Percentiles rank a stretch among this genome's conserved stretches.
Evolutionary conservation across 2,888 invertebrate genomes (phyloP).

Genomic region (Busseola fusca): DNA sequence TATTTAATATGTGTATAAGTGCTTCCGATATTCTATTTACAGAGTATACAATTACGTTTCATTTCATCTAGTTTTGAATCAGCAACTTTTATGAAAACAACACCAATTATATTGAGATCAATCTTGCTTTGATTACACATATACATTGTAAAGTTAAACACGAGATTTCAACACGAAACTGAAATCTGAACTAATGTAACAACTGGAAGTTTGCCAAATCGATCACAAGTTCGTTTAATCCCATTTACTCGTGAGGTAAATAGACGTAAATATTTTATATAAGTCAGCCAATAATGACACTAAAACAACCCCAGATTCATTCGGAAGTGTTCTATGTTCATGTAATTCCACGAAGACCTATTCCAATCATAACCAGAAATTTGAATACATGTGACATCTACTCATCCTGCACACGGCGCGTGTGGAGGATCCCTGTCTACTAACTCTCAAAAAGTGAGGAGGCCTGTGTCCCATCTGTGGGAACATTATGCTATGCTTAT

Average conservation of each 20-base stretch:
- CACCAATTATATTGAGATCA: neutral
- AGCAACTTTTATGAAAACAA: neutral
- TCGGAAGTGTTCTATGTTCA: neutral
- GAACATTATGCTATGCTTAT: too few relatives aligned
- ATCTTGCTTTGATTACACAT: slow-evolving; percentile 11
- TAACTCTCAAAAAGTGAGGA: too few relatives aligned
- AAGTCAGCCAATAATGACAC: slow-evolving; percentile 2
- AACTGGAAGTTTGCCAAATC: slow-evolving; percentile 34
- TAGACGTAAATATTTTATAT: slow-evolving; percentile 25
- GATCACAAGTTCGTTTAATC: slow-evolving; percentile 11
- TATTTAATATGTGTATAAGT: too few relatives aligned
- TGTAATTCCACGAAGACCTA: neutral
- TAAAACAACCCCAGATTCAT: neutral
- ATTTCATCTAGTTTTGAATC: neutral
- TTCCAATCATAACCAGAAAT: neutral
- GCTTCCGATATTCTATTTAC: too few relatives aligned
- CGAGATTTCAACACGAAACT: slow-evolving; percentile 11
- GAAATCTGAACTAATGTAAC: slow-evolving; percentile 34
- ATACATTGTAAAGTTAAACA: slow-evolving; percentile 26
- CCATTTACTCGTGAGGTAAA: slow-evolving; percentile 20
- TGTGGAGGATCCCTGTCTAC: too few relatives aligned
- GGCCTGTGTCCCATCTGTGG: too few relatives aligned
- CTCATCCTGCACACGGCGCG: too few relatives aligned
- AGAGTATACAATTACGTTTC: too few relatives aligned
- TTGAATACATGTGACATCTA: too few relatives aligned